Evolutionary conservation across 2,797 vertebrate genomes (phyloP).

Genomic region (Characodon lateralis): DNA sequence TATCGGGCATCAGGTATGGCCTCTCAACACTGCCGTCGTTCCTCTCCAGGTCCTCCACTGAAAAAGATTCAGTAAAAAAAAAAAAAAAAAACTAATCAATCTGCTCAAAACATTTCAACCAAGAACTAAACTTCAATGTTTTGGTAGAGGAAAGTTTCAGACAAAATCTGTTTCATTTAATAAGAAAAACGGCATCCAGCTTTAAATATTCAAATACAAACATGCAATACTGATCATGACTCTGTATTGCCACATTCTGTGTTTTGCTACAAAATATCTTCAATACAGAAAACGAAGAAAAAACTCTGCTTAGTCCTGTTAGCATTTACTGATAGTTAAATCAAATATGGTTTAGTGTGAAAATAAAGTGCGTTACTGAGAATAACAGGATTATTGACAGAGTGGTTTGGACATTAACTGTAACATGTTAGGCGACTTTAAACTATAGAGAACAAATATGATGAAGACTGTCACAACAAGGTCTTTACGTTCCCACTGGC

Average conservation of each 20-base stretch:
- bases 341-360: slow-evolving; percentile 24
- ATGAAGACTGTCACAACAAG: slow-evolving; percentile 43
- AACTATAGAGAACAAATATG: neutral
- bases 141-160: neutral
- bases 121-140: neutral
- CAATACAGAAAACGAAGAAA: slow-evolving; percentile 1
- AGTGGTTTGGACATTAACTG: slow-evolving; percentile 18
- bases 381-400: neutral
- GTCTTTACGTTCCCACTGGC: slow-evolving; percentile 52
- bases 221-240: neutral
- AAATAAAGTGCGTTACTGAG: slow-evolving; percentile 36
- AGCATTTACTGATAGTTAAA: neutral
- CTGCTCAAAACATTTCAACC: neutral
- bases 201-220: slow-evolving; percentile 29
- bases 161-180: slow-evolving; percentile 12
- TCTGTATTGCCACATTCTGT: neutral
- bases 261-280: slow-evolving; percentile 21
- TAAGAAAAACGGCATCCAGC: neutral
- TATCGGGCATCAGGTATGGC: slow-evolving; percentile 91
- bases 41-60: slow-evolving; percentile 96
- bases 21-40: slow-evolving; percentile 88
- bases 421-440: no score
- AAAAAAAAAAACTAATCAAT: neutral
- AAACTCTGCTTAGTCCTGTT: neutral
- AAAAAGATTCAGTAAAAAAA: slow-evolving; percentile 23